Conservation (phyloP, 2,888 invertebrate species). For the Petrolisthes manimaculis region DNA sequence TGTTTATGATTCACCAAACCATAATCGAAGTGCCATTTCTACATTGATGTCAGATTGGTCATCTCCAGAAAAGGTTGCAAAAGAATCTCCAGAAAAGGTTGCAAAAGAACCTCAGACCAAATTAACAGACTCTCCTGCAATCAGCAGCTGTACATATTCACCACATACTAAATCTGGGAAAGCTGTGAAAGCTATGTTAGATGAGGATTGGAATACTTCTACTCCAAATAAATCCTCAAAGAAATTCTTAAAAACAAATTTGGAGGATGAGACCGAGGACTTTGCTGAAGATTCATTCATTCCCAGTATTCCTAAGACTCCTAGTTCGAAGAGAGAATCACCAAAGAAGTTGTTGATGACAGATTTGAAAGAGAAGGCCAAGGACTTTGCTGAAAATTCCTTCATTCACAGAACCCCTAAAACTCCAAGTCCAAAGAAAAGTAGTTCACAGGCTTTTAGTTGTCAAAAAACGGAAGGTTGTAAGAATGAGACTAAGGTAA, state of each 20-base stretch:
- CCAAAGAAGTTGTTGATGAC: not conserved
- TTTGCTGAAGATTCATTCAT: not conserved
- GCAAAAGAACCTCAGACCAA: not conserved
- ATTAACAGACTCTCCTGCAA: not conserved
- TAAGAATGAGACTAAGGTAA: too few species aligned
- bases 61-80: slow-evolving; percentile 25
- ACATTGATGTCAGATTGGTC: slow-evolving; percentile 37
- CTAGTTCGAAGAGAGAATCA: not conserved
- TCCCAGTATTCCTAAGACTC: not conserved
- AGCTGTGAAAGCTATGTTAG: not conserved
- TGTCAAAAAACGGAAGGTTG: too few species aligned
- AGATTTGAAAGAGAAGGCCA: not conserved
- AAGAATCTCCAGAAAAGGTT: slow-evolving; percentile 19
- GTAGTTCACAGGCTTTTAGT: not conserved
- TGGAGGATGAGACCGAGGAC: slow-evolving; percentile 6
- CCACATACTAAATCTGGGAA: slow-evolving; percentile 11
- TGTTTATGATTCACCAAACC: not conserved
- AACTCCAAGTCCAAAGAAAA: not conserved
- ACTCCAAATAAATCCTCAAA: not conserved
- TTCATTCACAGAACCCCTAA: not conserved
- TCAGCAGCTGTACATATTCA: not conserved
- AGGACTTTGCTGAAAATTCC: not conserved
- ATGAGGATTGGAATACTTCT: slow-evolving; percentile 10
- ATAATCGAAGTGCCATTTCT: not conserved
- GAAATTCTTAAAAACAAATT: not conserved